Conservation (phyloP, 1,140 invertebrate species). For the Sarcophaga peregrina region DNA sequence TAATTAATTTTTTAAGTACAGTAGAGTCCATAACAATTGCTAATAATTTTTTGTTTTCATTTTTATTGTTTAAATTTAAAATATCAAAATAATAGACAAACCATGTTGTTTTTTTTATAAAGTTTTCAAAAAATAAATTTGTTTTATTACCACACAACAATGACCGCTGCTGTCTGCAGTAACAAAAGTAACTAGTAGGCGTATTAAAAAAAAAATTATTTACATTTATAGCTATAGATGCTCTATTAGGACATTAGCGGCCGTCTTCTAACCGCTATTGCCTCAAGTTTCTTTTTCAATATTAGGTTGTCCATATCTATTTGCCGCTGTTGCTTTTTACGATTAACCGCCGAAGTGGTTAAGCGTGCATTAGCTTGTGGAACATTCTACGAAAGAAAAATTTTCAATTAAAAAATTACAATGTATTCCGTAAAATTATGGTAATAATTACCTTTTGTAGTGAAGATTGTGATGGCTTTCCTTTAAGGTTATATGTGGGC, state of each 20-base stretch:
- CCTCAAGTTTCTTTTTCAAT: slow-evolving; percentile 61
- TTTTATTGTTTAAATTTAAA: too few relatives aligned
- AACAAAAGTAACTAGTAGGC: too few relatives aligned
- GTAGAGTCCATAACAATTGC: neutral
- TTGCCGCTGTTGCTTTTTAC: slow-evolving; percentile 62
- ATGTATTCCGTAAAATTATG: neutral
- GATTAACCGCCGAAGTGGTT: slow-evolving; percentile 59
- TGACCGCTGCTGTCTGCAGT: too few relatives aligned
- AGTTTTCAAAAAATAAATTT: too few relatives aligned
- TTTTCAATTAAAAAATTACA: neutral
- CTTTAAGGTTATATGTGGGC: slow-evolving; percentile 42
- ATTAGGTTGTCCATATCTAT: slow-evolving; percentile 64
- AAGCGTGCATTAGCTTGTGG: slow-evolving; percentile 47
- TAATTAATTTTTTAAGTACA: neutral
- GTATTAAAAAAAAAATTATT: too few relatives aligned
- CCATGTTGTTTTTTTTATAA: too few relatives aligned
- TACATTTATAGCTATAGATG: too few relatives aligned
- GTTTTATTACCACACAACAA: too few relatives aligned
- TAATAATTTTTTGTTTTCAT: too few relatives aligned
- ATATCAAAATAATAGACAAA: too few relatives aligned
- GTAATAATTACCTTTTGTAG: neutral
- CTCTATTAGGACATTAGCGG: neutral
- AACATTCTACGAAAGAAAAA: slow-evolving; percentile 26
- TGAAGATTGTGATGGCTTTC: neutral
- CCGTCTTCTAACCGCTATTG: slow-evolving; percentile 52